Base-by-base conservation (phyloP, 2,113 vertebrate genomes). In the Octodon degus region DNA sequence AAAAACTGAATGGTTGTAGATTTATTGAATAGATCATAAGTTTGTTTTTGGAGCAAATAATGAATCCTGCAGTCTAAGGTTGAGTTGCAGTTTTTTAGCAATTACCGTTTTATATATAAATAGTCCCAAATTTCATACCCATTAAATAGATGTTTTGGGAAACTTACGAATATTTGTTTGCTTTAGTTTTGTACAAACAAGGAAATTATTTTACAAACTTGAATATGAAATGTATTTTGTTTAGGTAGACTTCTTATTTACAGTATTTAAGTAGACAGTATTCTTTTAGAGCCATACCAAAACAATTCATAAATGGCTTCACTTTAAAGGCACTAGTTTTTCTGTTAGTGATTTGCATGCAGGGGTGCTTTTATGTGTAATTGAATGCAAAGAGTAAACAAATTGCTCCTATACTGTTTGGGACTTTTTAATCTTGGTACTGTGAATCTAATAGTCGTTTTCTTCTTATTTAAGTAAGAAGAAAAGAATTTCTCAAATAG, bases 1-100 rank as follows among this genome's bases (percentile, higher is more conserved):
- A 24, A 58, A 40, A 83, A 86, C 3, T 50, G 7, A 81, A 32
- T 94, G 72, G 74, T 82, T 19, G 11, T 32, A 62, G 12, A 53
- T 55, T 19, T 88, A 12, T 63, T 27, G 37, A 22, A 34, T 80
- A 67, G 62, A 77, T 88, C 20, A 40, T 70, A 70, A 25, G 67
- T 76, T 94, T 47, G 19, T 95, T 82, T 95, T 93, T n/a, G 93
- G 68, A 92, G 77, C 83, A 62, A 34, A n/a, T 25, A 27, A 27
- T 72, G 63, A 88, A 24, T 90, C 55, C 62, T 5, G 7, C 3
- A 91, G 34, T 34, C 24, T 37, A 72, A 87, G 17, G 67, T 91
- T 91, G 14, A 85, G 7, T 72, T 34, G 19, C 0, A 14, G 24
- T 79, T 89, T 90, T 96, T 95, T 34, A 90, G 43, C 58, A 77